These are phyloP conservation scores for Orius insidiosus DNA, from an alignment of 1,140 invertebrate genomes.

Conservation along the genomic window DNA sequence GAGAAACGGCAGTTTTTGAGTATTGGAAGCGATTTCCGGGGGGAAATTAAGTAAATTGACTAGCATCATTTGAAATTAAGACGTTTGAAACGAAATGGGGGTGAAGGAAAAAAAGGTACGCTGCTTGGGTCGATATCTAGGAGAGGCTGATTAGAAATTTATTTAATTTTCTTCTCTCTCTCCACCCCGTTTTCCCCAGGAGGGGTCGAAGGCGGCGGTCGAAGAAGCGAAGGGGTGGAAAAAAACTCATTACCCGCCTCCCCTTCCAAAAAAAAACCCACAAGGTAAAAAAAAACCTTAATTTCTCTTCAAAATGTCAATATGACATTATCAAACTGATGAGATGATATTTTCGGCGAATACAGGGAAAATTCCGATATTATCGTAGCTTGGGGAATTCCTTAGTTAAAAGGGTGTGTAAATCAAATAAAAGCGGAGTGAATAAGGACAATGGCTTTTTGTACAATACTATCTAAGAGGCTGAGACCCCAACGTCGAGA, in stretches of 20 bases:
- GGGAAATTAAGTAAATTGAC: too few species aligned
- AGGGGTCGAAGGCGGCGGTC: not conserved
- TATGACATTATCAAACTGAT: slow-evolving; percentile 11
- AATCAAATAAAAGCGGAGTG: slow-evolving; percentile 1
- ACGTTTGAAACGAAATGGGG: too few species aligned
- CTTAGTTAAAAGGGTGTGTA: not conserved
- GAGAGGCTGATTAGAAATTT: slow-evolving; percentile 10
- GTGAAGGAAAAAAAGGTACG: too few species aligned
- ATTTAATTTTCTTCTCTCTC: slow-evolving; percentile 8
- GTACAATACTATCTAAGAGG: too few species aligned
- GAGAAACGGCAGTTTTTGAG: too few species aligned
- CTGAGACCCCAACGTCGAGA: too few species aligned
- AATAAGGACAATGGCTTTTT: too few species aligned
- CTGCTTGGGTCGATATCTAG: too few species aligned
- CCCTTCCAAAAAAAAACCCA: not conserved
- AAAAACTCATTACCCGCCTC: not conserved
- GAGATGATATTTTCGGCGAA: not conserved
- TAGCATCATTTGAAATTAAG: too few species aligned
- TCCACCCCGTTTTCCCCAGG: not conserved
- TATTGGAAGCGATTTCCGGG: too few species aligned
- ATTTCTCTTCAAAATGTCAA: slow-evolving; percentile 10
- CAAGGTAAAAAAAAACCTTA: not conserved
- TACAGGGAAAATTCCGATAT: not conserved
- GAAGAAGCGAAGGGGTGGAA: not conserved
- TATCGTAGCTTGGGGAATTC: not conserved